These are phyloP conservation scores for Panagrolaimus sp. DNA, from an alignment of 1,140 invertebrate genomes.

Conservation along the genomic window DNA sequence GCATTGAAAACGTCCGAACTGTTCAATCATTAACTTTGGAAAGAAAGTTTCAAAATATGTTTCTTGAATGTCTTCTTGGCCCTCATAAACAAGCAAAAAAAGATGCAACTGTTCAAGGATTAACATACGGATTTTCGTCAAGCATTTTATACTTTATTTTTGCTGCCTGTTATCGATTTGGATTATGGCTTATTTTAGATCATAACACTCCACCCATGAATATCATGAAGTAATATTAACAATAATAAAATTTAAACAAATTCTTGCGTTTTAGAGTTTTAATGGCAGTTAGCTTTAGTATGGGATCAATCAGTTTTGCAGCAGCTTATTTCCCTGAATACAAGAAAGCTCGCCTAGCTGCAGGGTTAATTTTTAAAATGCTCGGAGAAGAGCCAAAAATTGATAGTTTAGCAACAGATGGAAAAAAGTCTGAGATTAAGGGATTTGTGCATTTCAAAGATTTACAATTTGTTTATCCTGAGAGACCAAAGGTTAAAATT, in stretches of 20 bases:
- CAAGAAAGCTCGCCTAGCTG: conserved; percentile 60
- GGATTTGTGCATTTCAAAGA: conserved; percentile 59
- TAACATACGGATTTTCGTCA: conserved; percentile 58
- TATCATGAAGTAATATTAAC: conserved; percentile 43
- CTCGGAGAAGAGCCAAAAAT: conserved; percentile 58
- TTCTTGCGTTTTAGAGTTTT: conserved; percentile 39
- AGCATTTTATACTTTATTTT: conserved; percentile 62
- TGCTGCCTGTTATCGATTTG: conserved; percentile 63
- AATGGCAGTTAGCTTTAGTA: conserved; percentile 54
- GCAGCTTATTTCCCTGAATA: conserved; percentile 62
- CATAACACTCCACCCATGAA: conserved; percentile 49
- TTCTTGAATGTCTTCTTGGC: conserved; percentile 27
- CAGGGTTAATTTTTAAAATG: conserved; percentile 61
- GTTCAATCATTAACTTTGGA: conserved; percentile 48
- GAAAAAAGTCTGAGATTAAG: conserved; percentile 26
- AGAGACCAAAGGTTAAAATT: conserved; percentile 63
- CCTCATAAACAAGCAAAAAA: not conserved
- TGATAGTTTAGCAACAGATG: conserved; percentile 55
- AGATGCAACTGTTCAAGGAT: conserved; percentile 33
- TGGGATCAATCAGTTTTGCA: conserved; percentile 56
- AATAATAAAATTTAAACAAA: conserved; percentile 16
- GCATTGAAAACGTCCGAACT: conserved; percentile 52
- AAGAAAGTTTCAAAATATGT: conserved; percentile 36
- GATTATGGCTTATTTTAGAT: conserved; percentile 59
- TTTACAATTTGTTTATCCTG: conserved; percentile 61